Evolutionary conservation across 2,888 invertebrate genomes (phyloP).

Genomic region (Cordilura impudica): DNA sequence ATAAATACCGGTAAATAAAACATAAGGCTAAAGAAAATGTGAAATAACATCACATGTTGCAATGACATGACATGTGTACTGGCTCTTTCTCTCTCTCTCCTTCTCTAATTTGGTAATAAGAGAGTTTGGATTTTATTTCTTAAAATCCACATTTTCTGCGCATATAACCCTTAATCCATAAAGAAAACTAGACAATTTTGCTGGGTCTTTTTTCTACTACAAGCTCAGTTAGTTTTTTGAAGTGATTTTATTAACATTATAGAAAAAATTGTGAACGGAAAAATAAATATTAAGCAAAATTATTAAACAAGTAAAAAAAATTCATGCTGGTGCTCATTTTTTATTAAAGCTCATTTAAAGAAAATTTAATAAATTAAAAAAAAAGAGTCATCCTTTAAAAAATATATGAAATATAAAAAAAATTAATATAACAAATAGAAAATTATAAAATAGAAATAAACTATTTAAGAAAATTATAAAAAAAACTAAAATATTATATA

Average conservation of each 20-base stretch:
- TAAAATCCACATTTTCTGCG: conserved; percentile 4
- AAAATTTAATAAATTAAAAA: conserved; percentile 8
- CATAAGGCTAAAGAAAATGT: neutral
- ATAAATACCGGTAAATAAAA: conserved; percentile 50
- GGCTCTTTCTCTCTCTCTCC: neutral
- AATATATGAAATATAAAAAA: neutral
- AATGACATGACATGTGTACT: neutral
- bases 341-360: neutral
- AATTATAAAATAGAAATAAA: neutral
- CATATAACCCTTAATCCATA: neutral
- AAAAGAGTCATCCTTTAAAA: no score
- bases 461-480: conserved; percentile 19
- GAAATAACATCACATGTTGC: conserved; percentile 52
- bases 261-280: conserved; percentile 28
- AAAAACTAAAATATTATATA: neutral
- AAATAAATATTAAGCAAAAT: conserved; percentile 6
- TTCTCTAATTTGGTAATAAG: neutral
- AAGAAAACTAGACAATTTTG: conserved; percentile 13
- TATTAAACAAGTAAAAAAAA: conserved; percentile 6
- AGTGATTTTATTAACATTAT: conserved; percentile 56
- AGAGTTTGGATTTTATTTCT: neutral
- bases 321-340: neutral
- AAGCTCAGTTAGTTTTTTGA: conserved; percentile 61
- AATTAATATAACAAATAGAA: neutral
- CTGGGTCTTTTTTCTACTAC: conserved; percentile 21